Percentiles rank a stretch among this genome's conserved stretches.
phyloP scores from a whole-genome alignment of 1,140 invertebrate genomes.

The Propsilocerus akamusi region DNA sequence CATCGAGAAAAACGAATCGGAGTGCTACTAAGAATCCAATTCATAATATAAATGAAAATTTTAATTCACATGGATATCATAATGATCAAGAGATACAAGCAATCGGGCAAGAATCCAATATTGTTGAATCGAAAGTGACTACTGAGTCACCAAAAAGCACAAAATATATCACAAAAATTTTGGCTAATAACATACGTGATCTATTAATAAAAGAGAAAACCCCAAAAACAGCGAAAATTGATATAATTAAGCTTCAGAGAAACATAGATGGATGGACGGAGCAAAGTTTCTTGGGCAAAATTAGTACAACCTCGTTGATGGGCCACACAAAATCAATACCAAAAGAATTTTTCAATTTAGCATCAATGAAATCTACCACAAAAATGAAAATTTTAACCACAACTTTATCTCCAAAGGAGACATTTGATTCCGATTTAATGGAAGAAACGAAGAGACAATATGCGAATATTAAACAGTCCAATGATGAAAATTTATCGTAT shows the following conservation, averaged over 20 bases:
- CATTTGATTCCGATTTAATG: conserved; percentile 1
- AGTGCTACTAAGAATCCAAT: conserved; percentile 17
- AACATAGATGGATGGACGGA: conserved; percentile 73
- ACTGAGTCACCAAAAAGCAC: conserved; percentile 14
- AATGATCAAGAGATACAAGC: conserved; percentile 20
- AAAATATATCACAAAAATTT: conserved; percentile 20
- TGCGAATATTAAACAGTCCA: conserved; percentile 6
- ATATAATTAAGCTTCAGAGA: conserved; percentile 51
- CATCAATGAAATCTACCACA: conserved; percentile 25
- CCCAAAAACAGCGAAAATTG: conserved; percentile 34
- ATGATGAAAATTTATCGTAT: conserved; percentile 11
- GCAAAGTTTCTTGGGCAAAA: conserved; percentile 43
- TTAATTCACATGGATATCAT: conserved; percentile 15
- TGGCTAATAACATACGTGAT: conserved; percentile 19
- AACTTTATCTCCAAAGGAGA: conserved; percentile 3
- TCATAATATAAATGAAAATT: conserved; percentile 20
- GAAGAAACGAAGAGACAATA: conserved; percentile 7
- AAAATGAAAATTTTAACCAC: conserved; percentile 10
- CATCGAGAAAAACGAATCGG: conserved; percentile 16
- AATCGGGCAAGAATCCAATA: conserved; percentile 23
- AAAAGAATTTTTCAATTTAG: conserved; percentile 53
- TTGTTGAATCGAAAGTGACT: conserved; percentile 17
- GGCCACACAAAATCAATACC: conserved; percentile 52
- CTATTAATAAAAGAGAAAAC: conserved; percentile 16
- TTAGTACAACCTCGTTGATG: conserved; percentile 32